Evolutionary conservation across 2,113 vertebrate species (phyloP).

Genomic region (Paramormyrops kingsleyae): DNA sequence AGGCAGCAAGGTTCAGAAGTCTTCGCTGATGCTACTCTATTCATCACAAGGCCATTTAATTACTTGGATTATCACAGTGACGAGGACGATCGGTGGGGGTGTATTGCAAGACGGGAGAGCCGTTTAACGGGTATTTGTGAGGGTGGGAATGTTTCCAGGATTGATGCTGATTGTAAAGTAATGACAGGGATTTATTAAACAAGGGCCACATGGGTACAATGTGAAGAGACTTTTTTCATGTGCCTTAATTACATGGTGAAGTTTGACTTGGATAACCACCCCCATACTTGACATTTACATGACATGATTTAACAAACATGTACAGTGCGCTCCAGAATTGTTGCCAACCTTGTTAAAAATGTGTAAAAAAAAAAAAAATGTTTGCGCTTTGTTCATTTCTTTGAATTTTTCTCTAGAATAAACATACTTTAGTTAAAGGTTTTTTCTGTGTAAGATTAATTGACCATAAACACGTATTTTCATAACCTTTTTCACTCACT

Average conservation of each 20-base stretch:
- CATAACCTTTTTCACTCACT: background rate
- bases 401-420: background rate
- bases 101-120: background rate
- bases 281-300: background rate
- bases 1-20: background rate
- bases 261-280: background rate
- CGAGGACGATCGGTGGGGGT: background rate
- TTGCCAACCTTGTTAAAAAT: background rate
- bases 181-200: background rate
- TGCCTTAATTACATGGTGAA: background rate
- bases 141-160: background rate
- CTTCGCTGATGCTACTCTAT: background rate
- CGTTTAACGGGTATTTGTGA: background rate
- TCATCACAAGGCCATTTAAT: background rate
- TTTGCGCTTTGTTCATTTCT: background rate
- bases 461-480: background rate
- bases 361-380: too few species aligned
- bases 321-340: background rate
- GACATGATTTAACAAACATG: background rate
- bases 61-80: background rate
- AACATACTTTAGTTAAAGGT: background rate
- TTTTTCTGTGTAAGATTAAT: background rate
- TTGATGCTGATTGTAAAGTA: background rate
- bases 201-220: background rate
- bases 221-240: background rate